These are phyloP conservation scores for Trichoplusia ni DNA, from an alignment of 1,140 invertebrate species.

Conservation along the genomic window DNA sequence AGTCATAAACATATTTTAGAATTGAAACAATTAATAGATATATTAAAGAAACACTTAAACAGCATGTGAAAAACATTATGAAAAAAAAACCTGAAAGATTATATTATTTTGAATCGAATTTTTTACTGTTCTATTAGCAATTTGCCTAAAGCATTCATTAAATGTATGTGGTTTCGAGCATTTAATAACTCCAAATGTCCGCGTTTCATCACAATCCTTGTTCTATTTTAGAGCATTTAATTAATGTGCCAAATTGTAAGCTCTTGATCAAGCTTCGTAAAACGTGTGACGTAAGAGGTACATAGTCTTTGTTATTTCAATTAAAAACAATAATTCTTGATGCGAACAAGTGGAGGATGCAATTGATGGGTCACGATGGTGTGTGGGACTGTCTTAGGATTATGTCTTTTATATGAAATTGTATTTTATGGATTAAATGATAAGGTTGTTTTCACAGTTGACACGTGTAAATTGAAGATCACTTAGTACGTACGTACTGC, in stretches of 20 bases:
- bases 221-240: not conserved
- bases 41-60: too few species aligned
- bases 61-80: too few species aligned
- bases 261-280: not conserved
- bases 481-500: too few species aligned
- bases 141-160: too few species aligned
- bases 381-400: not conserved
- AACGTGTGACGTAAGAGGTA: not conserved
- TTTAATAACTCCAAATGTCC: too few species aligned
- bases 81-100: too few species aligned
- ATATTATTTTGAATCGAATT: too few species aligned
- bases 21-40: too few species aligned
- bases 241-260: not conserved
- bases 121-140: too few species aligned
- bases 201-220: too few species aligned
- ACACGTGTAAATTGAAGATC: not conserved
- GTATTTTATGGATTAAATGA: not conserved
- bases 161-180: too few species aligned
- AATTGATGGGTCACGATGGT: constrained; percentile 4
- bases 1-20: too few species aligned
- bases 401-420: not conserved
- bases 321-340: constrained; percentile 40
- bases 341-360: not conserved
- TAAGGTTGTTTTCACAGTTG: not conserved
- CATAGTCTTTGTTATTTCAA: constrained; percentile 38